Evolutionary conservation across 2,888 invertebrate species (phyloP), one percentile per base, ranked within the genome.

Genomic region (Nomada fucata): DNA sequence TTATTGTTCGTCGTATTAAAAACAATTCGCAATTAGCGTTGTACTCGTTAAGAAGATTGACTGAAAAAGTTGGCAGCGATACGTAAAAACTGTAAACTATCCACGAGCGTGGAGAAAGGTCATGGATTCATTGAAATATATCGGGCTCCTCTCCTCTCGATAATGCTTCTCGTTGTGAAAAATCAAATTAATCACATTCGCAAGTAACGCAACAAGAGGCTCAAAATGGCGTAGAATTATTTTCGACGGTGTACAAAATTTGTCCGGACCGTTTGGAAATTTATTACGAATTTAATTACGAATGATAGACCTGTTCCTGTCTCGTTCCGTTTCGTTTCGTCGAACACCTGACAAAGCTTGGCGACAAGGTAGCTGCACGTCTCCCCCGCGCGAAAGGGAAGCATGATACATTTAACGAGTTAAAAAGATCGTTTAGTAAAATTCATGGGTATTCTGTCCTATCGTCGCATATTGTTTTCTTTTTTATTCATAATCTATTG

Each of bases 221-320:
- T 60, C 42, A 2, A 57, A 71, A 81, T 42, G 57, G 57, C 44
- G 53, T 71, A 53, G 10, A 50, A 36, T 7, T 36, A 36, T 36
- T 63, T 20, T 86, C 52, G 81, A 50, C 64, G 57, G 57, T 57
- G 70, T 84, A 81, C 73, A 84, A 76, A 82, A 86, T 71, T 67
- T 69, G 86, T 72, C 53, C 65, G 11, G 29, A 81, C 29, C 36
- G 57, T 18, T 20, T n/a, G 42, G 36, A 26, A 20, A 42, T 72
- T 61, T 52, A 61, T 36, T 36, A 36, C 36, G 36, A 36, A 36
- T 36, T 36, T 36, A 36, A 36, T 36, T 7, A 36, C 36, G 36
- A 36, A 36, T 7, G 36, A 36, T 36, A 36, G 36, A 36, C 36
- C 23, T 23, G 36, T 23, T 13, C 23, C 11, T 29, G 15, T 29